These are phyloP conservation scores for Ceramica pisi DNA, from an alignment of 2,888 invertebrate species.

Conservation along the genomic window DNA sequence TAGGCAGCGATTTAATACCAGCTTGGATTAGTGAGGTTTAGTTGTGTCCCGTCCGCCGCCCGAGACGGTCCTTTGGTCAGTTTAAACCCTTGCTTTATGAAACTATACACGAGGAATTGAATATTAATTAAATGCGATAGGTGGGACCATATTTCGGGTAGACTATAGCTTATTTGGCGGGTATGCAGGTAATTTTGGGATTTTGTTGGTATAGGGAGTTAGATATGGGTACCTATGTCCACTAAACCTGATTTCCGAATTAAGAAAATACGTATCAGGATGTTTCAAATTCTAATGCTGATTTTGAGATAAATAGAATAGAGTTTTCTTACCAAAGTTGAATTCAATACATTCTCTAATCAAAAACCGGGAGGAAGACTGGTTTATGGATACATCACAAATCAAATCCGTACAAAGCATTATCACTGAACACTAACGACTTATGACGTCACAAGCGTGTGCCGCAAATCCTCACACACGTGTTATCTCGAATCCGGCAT, in stretches of 20 bases:
- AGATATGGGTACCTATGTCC: neutral
- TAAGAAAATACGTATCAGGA: too few species aligned
- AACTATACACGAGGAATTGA: conserved; percentile 74
- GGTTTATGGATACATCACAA: neutral
- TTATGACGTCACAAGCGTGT: conserved; percentile 41
- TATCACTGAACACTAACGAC: conserved; percentile 38
- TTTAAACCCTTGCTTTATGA: conserved; percentile 83
- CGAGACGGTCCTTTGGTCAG: conserved; percentile 85
- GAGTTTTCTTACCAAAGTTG: too few species aligned
- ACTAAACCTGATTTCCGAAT: neutral
- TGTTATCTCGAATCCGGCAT: conserved; percentile 92
- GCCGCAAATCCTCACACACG: conserved; percentile 63
- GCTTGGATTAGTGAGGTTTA: conserved; percentile 89
- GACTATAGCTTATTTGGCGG: conserved; percentile 39
- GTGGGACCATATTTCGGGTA: conserved; percentile 59
- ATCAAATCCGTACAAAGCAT: conserved; percentile 8
- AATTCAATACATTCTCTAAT: neutral
- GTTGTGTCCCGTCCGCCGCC: conserved; percentile 75
- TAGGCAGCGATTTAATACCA: conserved; percentile 86
- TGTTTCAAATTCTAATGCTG: too few species aligned
- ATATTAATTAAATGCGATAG: conserved; percentile 73
- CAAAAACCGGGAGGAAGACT: neutral
- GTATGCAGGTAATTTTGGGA: conserved; percentile 23
- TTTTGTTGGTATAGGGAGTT: conserved; percentile 5
- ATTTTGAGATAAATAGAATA: too few species aligned